Evolutionary conservation across 2,888 invertebrate genomes (phyloP), one percentile per base, ranked within the genome.

Genomic region (Alviniconcha strummeri): DNA sequence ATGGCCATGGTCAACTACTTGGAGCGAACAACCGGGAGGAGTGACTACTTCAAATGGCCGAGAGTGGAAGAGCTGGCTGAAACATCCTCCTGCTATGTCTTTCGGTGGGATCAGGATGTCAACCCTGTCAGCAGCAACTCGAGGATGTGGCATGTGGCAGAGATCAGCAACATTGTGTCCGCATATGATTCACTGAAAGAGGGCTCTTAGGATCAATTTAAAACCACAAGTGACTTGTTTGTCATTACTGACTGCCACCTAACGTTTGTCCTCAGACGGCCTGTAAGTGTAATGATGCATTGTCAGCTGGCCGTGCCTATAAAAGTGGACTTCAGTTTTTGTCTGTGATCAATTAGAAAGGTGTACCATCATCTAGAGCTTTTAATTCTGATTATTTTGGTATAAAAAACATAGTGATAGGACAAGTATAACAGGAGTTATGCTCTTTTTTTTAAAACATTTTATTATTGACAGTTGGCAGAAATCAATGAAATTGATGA

Each of bases 1-100:
- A 17, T 11, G 15, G 82, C 76, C 1, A 54, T 36, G 57, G n/a
- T 82, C 5, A 75, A 82, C 19, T 82, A 75, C 60, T 5, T 82
- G n/a, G 82, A 82, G 54, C 82, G 64, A 36, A 76, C 76, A 19
- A 64, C 57, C 17, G 56, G 52, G 0, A 11, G 64, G 8, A 60
- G 36, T 8, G 57, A 82, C n/a, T 74, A 74, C 75, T 82, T 82
- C 60, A 13, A 64, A n/a, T 82, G 75, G 75, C 82, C 82, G 17
- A 52, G 75, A n/a, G n/a, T 60, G 8, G 82, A 82, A n/a, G 82
- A 82, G 64, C 60, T 76, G 13, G 82, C 82, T 5, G 19, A 57
- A 5, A 75, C 75, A 11, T 19, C 19, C 8, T 67, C 81, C 36
- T 52, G 64, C 11, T 76, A 4, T 64, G 75, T 75, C 8, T 82